phyloP scores from a whole-genome alignment of 2,888 invertebrate genomes.

The Melieria crassipennis region DNA sequence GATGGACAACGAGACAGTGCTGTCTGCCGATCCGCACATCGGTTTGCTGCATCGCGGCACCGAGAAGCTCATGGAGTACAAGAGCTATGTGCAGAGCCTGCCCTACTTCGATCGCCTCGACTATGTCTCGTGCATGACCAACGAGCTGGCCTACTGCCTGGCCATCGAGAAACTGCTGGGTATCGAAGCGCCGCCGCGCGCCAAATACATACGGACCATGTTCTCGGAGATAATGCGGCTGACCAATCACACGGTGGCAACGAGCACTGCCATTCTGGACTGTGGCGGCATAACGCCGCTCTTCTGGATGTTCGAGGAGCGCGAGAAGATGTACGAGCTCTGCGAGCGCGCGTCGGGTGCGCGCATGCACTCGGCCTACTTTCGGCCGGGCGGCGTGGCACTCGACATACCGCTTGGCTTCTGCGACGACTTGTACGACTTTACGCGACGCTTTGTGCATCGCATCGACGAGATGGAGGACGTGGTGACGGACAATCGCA shows the following conservation, averaged over 20 bases:
- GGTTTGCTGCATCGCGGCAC: slow-evolving; percentile 89
- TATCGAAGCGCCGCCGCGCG: slow-evolving; percentile 79
- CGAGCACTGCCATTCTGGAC: slow-evolving; percentile 80
- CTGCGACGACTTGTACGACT: slow-evolving; percentile 82
- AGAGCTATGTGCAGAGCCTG: slow-evolving; percentile 84
- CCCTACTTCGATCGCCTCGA: slow-evolving; percentile 90
- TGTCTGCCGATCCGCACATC: slow-evolving; percentile 84
- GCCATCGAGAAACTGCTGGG: slow-evolving; percentile 86
- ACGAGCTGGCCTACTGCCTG: slow-evolving; percentile 80
- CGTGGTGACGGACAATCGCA: slow-evolving; percentile 77
- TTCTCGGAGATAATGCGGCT: slow-evolving; percentile 81
- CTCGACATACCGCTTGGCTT: slow-evolving; percentile 79
- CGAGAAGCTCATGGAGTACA: slow-evolving; percentile 89
- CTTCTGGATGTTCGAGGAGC: slow-evolving; percentile 91
- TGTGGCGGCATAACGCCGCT: slow-evolving; percentile 89
- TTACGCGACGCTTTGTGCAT: slow-evolving; percentile 73
- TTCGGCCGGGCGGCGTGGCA: slow-evolving; percentile 84
- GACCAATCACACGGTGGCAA: slow-evolving; percentile 81
- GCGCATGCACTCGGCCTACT: slow-evolving; percentile 84
- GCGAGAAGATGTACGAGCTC: slow-evolving; percentile 87
- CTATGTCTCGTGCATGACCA: slow-evolving; percentile 85
- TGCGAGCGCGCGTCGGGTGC: slow-evolving; percentile 86
- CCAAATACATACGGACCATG: slow-evolving; percentile 81
- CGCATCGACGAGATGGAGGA: slow-evolving; percentile 89
- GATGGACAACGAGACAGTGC: slow-evolving; percentile 84